Base-by-base conservation (phyloP, 2,113 vertebrate species). In the Cebus imitator region DNA sequence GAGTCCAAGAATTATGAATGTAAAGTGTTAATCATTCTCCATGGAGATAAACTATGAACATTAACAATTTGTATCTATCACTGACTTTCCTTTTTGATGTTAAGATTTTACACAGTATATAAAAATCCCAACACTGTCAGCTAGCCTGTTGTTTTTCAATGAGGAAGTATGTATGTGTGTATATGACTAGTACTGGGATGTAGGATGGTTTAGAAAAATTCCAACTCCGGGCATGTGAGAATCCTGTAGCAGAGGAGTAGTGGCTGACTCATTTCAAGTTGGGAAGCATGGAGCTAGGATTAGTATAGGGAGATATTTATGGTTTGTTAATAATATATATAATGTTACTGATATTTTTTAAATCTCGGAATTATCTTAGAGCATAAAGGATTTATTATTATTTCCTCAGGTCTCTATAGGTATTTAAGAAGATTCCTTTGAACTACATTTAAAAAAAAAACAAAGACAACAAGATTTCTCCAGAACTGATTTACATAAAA, bases 401-500 rank as follows among this genome's bases (percentile, higher is more conserved):
- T 8, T 84, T 85, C 55, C 25, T 70, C 52, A 91, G 84, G 72
- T 78, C 30, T 89, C 64, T 27, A 30, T 50, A 85, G 1, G 4
- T 35, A 93, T 75, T 95, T 94, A 85, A 32, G 45, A 32, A 72
- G 27, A 61, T 25, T 91, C 40, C n/a, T 96, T 55, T 75, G 40
- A 95, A 87, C 9, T 64, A 80, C 10, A 64, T 58, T 30, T 10
- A 48, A 11, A 48, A 30, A 48, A 75, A 43, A 68, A 87, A 40
- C 35, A 35, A 91, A 37, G 55, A 70, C 86, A 5, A n/a, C 83
- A 78, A 80, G 45, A 88, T 66, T 94, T 85, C 27, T 93, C 58
- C 37, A 92, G n/a, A 90, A 87, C 9, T 75, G 23, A 93, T 40
- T 90, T 95, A 89, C 30, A 70, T 81, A 84, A 85, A 95, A 90